Conservation (phyloP, 2,113 vertebrate species). For the Sphyrna mokarran region DNA sequence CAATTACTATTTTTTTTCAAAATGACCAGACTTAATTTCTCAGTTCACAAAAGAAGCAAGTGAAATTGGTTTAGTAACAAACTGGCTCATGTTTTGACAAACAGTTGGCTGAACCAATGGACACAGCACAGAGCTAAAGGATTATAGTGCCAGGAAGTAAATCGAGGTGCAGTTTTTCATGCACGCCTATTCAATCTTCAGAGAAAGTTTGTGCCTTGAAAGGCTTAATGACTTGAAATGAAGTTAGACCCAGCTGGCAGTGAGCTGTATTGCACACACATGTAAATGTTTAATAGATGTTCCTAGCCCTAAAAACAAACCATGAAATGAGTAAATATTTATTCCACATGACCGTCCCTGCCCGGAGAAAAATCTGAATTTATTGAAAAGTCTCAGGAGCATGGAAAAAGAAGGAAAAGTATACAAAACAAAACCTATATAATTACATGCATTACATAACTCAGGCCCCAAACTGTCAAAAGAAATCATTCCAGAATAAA, state of each 20-base stretch:
- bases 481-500: not conserved
- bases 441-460: not conserved
- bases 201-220: constrained; percentile 4
- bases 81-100: not conserved
- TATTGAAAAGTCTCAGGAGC: not conserved
- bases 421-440: not conserved
- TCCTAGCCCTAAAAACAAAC: not conserved
- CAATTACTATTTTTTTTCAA: not conserved
- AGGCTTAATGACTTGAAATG: not conserved
- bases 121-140: not conserved
- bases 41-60: not conserved
- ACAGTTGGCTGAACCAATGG: not conserved
- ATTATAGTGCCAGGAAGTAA: not conserved
- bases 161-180: not conserved
- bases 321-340: not conserved
- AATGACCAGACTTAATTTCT: not conserved
- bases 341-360: not conserved
- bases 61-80: not conserved
- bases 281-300: not conserved
- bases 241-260: not conserved
- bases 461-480: not conserved
- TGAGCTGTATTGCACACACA: not conserved
- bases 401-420: not conserved
- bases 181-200: not conserved
- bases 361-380: not conserved